phyloP scores from a whole-genome alignment of 1,140 invertebrate species.

The Eupeodes corollae region DNA sequence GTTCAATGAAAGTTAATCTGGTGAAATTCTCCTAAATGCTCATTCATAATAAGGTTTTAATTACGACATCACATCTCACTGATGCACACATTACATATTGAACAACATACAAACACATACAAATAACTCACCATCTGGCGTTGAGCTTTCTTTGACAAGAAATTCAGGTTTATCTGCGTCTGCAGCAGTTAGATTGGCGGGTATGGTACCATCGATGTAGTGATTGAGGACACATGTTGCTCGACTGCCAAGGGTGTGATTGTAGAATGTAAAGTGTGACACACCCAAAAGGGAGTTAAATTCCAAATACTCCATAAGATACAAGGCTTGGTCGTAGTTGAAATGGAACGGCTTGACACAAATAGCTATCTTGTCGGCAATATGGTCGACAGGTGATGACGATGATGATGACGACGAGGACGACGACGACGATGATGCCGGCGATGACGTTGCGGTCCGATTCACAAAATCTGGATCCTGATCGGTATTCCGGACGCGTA shows the following conservation, averaged over 20 bases:
- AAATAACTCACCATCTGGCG: too few relatives aligned
- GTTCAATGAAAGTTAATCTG: too few relatives aligned
- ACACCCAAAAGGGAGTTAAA: constrained; percentile 77
- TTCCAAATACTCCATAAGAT: constrained; percentile 87
- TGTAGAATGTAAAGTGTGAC: constrained; percentile 84
- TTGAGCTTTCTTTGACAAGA: too few relatives aligned
- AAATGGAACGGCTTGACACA: constrained; percentile 92
- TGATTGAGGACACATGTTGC: constrained; percentile 65
- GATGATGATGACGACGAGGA: background rate
- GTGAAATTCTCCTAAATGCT: too few relatives aligned
- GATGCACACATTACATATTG: too few relatives aligned
- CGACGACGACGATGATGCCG: constrained; percentile 2
- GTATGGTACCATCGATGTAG: constrained; percentile 45
- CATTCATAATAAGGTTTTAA: too few relatives aligned
- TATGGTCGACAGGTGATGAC: constrained; percentile 22
- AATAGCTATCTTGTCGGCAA: constrained; percentile 59
- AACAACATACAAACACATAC: too few relatives aligned
- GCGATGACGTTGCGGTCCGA: constrained; percentile 3
- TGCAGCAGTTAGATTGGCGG: constrained; percentile 21
- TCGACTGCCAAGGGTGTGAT: constrained; percentile 70
- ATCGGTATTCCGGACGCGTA: constrained; percentile 44
- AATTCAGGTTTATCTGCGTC: constrained; percentile 15
- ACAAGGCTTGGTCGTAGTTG: constrained; percentile 68
- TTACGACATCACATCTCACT: too few relatives aligned
- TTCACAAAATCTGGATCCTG: constrained; percentile 32